Evolutionary conservation across 2,113 vertebrate species (phyloP).

Genomic region (Aegithalos caudatus): DNA sequence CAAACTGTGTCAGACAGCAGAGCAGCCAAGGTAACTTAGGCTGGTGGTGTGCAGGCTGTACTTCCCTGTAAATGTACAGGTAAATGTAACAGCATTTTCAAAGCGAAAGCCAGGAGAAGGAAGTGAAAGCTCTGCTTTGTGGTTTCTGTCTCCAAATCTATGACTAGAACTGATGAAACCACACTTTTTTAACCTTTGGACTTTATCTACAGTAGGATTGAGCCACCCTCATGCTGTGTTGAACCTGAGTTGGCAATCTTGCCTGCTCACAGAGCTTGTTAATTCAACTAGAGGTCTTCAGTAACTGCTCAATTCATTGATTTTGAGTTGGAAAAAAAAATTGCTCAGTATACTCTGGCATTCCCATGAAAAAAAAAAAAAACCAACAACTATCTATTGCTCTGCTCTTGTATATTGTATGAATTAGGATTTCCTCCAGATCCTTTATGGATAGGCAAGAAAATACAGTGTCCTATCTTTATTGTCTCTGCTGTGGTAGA

Average conservation of each 20-base stretch:
- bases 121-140: not conserved
- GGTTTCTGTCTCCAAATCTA: not conserved
- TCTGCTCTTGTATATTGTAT: not conserved
- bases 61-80: not conserved
- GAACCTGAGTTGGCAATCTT: not conserved
- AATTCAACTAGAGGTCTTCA: not conserved
- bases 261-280: not conserved
- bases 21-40: not conserved
- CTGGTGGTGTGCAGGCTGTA: not conserved
- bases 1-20: not conserved
- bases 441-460: not conserved
- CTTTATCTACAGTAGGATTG: not conserved
- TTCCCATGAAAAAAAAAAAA: not conserved
- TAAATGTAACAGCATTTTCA: not conserved
- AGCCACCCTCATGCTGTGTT: not conserved
- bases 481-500: not conserved
- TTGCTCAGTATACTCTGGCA: not conserved
- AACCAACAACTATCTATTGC: not conserved
- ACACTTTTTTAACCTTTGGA: not conserved
- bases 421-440: not conserved
- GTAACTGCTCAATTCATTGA: not conserved
- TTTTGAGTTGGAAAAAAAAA: not conserved
- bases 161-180: not conserved
- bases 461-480: not conserved
- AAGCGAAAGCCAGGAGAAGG: not conserved